Percentiles rank a stretch among this genome's conserved stretches.
phyloP scores from a whole-genome alignment of 2,113 vertebrate genomes.

The Speoplatyrhinus poulsoni region DNA sequence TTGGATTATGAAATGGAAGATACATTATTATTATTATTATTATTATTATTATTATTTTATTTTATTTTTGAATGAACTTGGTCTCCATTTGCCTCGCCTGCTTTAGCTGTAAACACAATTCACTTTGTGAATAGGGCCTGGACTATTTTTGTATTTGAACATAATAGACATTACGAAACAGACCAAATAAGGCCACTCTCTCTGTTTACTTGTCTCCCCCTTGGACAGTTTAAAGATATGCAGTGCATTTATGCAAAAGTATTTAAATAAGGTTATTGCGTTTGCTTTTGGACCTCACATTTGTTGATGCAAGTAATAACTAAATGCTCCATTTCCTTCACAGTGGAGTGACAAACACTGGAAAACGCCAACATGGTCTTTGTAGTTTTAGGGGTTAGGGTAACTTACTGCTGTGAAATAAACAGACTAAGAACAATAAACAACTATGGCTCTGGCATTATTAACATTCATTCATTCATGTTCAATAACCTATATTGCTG shows the following conservation, averaged over 20 bases:
- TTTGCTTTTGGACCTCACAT: constrained; percentile 26
- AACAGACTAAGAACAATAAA: constrained; percentile 35
- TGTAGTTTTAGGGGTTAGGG: constrained; percentile 13
- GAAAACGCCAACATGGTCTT: constrained; percentile 30
- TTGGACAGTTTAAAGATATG: neutral
- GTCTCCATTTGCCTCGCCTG: no score
- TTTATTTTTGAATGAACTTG: no score
- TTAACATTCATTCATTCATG: constrained; percentile 26
- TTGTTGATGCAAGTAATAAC: constrained; percentile 44
- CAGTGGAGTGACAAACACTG: constrained; percentile 31
- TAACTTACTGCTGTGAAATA: constrained; percentile 28
- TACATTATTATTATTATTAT: no score
- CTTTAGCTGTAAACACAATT: no score
- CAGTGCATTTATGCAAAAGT: neutral
- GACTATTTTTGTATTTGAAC: no score
- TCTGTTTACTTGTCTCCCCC: neutral
- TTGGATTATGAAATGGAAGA: no score
- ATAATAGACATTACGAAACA: neutral
- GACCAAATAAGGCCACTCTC: constrained; percentile 6
- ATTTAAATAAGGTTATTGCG: neutral
- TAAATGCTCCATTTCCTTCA: constrained; percentile 54
- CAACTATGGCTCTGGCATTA: constrained; percentile 21
- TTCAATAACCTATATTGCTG: constrained; percentile 15
- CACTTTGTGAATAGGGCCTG: no score
- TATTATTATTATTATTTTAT: no score